Base-by-base conservation (phyloP, 2,797 vertebrate genomes). In the Sebastes paucispinis region DNA sequence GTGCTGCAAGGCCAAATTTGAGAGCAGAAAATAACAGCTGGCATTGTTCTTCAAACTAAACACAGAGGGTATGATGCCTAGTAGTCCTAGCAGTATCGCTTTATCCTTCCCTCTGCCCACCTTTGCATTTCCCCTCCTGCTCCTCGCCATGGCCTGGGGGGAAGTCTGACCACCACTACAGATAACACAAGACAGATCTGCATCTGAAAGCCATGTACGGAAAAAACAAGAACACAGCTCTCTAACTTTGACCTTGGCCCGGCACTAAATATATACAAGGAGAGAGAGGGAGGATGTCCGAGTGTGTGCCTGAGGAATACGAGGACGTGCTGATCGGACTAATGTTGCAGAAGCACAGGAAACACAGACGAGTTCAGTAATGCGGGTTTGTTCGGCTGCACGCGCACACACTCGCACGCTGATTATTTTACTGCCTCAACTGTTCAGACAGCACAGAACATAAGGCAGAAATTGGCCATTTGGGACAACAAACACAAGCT, bases 381-480 rank as follows among this genome's bases (percentile, higher is more conserved):
- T 73, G 29, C 29, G 6, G 20, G 16, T 81, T 80, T 36, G 20
- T 80, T 81, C 11, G 2, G 69, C 66, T 71, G 50, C 73, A 79
- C n/a, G 67, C 24, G 34, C 65, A 75, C 59, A 39, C 62, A 73
- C 73, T 82, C 59, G 50, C 57, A 16, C 71, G 58, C 69, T 32
- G 54, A 87, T 84, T 90, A 89, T 91, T 91, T 85, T 91, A 87
- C 93, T 87, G 92, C 86, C 83, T 91, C 87, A 73, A 88, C 90
- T 87, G 80, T 89, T 94, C 84, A 90, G 82, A 89, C 85, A 88
- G 90, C 77, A 52, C 73, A 67, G 81, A 92, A 83, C 89, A 93
- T 90, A 92, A 87, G 90, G 91, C 88, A 92, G 90, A 91, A 93
- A 94, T 93, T 94, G 91, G 91, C 83, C 93, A 87, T 91, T 90